Evolutionary conservation across 2,113 vertebrate species (phyloP).

Genomic region (Toxotes chatareus): DNA sequence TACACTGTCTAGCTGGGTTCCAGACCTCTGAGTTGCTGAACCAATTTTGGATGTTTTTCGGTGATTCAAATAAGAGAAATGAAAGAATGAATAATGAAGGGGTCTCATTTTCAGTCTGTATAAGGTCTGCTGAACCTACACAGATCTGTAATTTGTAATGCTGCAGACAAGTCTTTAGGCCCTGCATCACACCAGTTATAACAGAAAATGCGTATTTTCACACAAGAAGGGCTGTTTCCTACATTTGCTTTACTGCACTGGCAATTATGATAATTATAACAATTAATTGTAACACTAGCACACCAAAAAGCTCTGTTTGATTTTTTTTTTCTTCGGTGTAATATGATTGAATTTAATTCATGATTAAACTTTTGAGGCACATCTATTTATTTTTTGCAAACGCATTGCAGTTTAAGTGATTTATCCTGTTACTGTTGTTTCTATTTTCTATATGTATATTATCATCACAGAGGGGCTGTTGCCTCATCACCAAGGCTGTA

Average conservation of each 20-base stretch:
- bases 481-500: conserved; percentile 62
- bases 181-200: conserved; percentile 3
- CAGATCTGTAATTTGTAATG: conserved; percentile 12
- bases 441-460: conserved; percentile 56
- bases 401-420: conserved; percentile 53
- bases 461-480: conserved; percentile 57
- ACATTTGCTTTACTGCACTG: conserved; percentile 56
- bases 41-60: neutral
- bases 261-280: conserved; percentile 54
- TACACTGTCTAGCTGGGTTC: neutral
- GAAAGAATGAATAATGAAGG: neutral
- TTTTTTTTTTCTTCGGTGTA: conserved; percentile 30
- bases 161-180: neutral
- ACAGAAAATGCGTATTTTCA: conserved; percentile 8
- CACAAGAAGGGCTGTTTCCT: conserved; percentile 34
- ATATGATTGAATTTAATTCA: conserved; percentile 63
- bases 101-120: neutral
- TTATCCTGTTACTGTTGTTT: conserved; percentile 33
- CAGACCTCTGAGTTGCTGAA: neutral
- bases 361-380: conserved; percentile 53
- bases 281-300: conserved; percentile 63
- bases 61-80: neutral
- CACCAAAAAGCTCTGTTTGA: conserved; percentile 43
- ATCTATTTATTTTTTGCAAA: conserved; percentile 22
- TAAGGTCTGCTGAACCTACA: neutral